A percentile compares a stretch with the other conserved stretches of the same genome.
Evolutionary conservation across 1,140 invertebrate species (phyloP).

Genomic region (Sarcophaga peregrina): DNA sequence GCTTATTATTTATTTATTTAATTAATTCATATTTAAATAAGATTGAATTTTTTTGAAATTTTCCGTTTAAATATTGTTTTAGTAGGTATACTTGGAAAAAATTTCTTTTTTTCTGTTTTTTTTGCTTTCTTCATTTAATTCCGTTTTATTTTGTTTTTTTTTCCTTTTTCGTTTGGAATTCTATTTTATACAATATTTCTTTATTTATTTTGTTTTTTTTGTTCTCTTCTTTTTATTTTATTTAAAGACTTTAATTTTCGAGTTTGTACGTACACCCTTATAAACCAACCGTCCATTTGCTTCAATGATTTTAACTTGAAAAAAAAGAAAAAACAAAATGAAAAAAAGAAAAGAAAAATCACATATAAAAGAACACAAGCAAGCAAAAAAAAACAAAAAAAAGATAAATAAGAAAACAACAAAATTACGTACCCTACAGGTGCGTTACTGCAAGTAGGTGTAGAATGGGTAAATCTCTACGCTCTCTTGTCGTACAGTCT

Average conservation of each 20-base stretch:
- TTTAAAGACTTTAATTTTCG: slow-evolving; percentile 14
- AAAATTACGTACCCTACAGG: background rate
- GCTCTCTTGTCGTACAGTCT: too few species aligned
- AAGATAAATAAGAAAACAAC: background rate
- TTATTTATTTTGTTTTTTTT: too few species aligned
- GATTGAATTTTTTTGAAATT: too few species aligned
- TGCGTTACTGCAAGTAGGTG: background rate
- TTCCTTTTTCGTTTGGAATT: too few species aligned
- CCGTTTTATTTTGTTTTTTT: too few species aligned
- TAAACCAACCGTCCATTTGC: slow-evolving; percentile 11
- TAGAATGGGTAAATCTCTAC: background rate
- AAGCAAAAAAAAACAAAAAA: background rate
- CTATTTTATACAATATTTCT: too few species aligned
- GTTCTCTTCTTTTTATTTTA: background rate
- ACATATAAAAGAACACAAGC: background rate
- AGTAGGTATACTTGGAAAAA: too few species aligned
- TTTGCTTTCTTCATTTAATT: too few species aligned
- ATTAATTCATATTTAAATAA: too few species aligned
- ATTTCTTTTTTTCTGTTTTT: too few species aligned
- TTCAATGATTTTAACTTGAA: slow-evolving; percentile 25
- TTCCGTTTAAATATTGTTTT: too few species aligned
- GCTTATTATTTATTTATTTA: too few species aligned
- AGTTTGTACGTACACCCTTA: slow-evolving; percentile 26
- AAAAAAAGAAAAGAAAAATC: background rate
- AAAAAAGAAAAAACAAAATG: background rate